Evolutionary conservation across 2,797 vertebrate genomes (phyloP), one percentile per base, ranked within the genome.

Genomic region (Pygocentrus nattereri): DNA sequence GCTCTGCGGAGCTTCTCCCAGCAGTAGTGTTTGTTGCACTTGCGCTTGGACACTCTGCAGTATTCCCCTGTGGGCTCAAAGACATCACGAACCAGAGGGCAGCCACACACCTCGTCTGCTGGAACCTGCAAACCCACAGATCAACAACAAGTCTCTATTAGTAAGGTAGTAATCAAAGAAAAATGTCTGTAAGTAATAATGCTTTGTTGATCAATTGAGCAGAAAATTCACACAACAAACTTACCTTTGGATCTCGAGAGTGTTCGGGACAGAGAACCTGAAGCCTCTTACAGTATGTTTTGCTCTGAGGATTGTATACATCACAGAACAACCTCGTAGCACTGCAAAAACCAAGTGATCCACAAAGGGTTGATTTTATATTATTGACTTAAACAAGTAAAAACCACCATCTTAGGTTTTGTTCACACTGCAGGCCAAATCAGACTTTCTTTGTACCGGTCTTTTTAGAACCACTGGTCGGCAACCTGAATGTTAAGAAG

Each of bases 21-120:
- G 92, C 97, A 97, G 91, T 98, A 98, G 80, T 98, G 97, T 1
- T 95, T 95, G 91, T 98, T 97, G 73, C 97, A 98, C 59, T 95
- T 95, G 80, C 97, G 96, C 88, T 98, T 98, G 0, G 97, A 96
- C 13, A 97, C 93, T 0, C 96, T 93, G 82, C 97, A 98, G 88
- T 97, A 98, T n/a, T 98, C 97, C 0, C 97, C 97, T 0, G 97
- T 97, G 0, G 96, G 93, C 87, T 98, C 95, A 1, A 98, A 98
- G 6, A 98, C 96, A 16, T 98, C 96, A n/a, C 94, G 94, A 7
- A 97, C 97, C 83, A 98, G 92, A 5, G 97, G 97, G 83, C 97
- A 98, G 0, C 97, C 97, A 0, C 97, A 98, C 7, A 98, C 97
- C 89, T 98, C 97, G 0, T 98, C 97, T 0, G 94, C 96, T 0